Percentiles rank a stretch among this genome's conserved stretches.
Evolutionary conservation across 2,888 invertebrate species (phyloP).

Genomic region (Stenichneumon culpator): DNA sequence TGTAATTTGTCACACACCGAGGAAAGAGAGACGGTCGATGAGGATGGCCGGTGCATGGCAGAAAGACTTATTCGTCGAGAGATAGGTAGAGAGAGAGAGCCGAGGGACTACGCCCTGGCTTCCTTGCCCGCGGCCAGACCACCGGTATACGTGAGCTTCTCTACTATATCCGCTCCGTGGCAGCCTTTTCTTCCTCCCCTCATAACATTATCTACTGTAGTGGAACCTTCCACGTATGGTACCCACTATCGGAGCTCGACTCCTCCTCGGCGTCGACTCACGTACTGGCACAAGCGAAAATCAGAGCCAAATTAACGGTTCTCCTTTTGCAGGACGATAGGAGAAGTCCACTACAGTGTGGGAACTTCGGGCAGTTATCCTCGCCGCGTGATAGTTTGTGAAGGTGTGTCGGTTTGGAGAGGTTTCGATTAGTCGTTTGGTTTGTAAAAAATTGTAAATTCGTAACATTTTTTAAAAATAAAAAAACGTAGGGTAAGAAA

Average conservation of each 20-base stretch:
- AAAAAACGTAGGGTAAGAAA: neutral
- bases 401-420: neutral
- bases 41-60: conserved; percentile 41
- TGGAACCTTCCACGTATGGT: conserved; percentile 27
- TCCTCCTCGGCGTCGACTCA: conserved; percentile 35
- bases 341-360: neutral
- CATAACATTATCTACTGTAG: conserved; percentile 28
- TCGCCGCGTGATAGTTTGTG: conserved; percentile 9
- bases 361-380: neutral
- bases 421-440: neutral
- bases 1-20: conserved; percentile 79
- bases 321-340: conserved; percentile 35
- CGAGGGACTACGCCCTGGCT: conserved; percentile 52
- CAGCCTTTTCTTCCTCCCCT: conserved; percentile 10
- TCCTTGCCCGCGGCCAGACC: conserved; percentile 45
- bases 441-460: neutral
- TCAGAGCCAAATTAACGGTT: conserved; percentile 49
- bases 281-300: conserved; percentile 54
- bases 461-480: neutral
- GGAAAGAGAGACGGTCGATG: conserved; percentile 54
- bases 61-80: conserved; percentile 38
- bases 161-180: conserved; percentile 46
- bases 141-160: conserved; percentile 51
- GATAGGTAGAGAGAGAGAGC: conserved; percentile 11
- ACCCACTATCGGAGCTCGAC: conserved; percentile 16